Conservation (phyloP, 2,888 invertebrate species). For the Melanophora roralis region DNA sequence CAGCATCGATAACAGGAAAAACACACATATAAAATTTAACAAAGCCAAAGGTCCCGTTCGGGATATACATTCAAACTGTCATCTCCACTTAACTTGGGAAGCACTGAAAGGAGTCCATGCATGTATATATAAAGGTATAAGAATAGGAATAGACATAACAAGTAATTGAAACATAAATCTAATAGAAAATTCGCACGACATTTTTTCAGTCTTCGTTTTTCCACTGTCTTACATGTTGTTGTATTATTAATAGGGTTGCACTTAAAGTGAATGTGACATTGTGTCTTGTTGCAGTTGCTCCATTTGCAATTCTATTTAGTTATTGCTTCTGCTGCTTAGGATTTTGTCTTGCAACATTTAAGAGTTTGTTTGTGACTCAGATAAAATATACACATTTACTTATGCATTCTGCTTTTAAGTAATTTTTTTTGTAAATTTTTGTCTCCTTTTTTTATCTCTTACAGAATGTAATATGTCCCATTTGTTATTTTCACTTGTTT, state of each 20-base stretch:
- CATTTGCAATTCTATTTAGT: conserved; percentile 52
- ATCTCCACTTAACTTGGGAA: neutral
- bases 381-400: conserved; percentile 30
- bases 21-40: conserved; percentile 2
- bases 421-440: neutral
- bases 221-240: conserved; percentile 38
- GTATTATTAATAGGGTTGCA: conserved; percentile 55
- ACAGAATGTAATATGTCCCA: conserved; percentile 51
- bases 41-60: conserved; percentile 53
- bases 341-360: neutral
- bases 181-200: conserved; percentile 56
- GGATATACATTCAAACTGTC: conserved; percentile 16
- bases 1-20: neutral
- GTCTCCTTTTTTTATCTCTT: conserved; percentile 12
- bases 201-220: conserved; percentile 32
- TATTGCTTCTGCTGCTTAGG: conserved; percentile 37
- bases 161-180: conserved; percentile 58
- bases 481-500: conserved; percentile 60
- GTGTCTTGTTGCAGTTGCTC: conserved; percentile 41
- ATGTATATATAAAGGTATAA: neutral
- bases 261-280: conserved; percentile 41
- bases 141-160: conserved; percentile 15
- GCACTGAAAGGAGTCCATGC: neutral
- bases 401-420: conserved; percentile 16
- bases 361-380: conserved; percentile 11